Percentiles rank a stretch among this genome's conserved stretches.
phyloP scores from a whole-genome alignment of 2,113 vertebrate genomes.

The Sprattus sprattus region DNA sequence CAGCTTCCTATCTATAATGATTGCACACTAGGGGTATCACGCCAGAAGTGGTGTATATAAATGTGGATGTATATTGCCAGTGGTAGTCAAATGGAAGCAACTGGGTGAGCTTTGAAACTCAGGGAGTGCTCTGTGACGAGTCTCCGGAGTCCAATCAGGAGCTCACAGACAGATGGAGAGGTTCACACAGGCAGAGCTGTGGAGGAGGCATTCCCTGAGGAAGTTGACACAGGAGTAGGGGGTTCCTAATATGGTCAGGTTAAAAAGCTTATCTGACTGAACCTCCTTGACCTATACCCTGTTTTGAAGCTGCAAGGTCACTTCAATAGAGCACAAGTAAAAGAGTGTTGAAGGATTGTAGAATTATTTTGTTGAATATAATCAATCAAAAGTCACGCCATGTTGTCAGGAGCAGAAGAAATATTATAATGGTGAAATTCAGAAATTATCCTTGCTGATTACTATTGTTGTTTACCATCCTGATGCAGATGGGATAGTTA shows the following conservation, averaged over 20 bases:
- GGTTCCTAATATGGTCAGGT: neutral
- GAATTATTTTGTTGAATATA: no score
- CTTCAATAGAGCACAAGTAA: neutral
- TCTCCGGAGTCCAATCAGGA: neutral
- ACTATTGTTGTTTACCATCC: no score
- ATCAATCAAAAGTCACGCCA: no score
- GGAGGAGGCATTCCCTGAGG: neutral
- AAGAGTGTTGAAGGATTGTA: neutral
- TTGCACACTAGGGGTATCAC: neutral
- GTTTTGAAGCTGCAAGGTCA: neutral
- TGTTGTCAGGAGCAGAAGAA: no score
- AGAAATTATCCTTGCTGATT: no score
- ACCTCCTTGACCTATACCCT: neutral
- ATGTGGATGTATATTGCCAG: neutral
- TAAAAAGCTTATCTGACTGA: neutral
- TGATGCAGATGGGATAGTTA: no score
- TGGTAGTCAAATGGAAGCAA: neutral
- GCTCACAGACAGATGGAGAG: neutral
- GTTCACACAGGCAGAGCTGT: neutral
- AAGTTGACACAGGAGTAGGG: neutral
- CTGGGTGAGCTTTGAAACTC: neutral
- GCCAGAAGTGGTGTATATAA: neutral
- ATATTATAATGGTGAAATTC: no score
- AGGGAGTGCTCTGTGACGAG: neutral
- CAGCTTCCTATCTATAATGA: neutral